Evolutionary conservation across 2,888 invertebrate species (phyloP), one percentile per base, ranked within the genome.

Genomic region (Nomada fucata): DNA sequence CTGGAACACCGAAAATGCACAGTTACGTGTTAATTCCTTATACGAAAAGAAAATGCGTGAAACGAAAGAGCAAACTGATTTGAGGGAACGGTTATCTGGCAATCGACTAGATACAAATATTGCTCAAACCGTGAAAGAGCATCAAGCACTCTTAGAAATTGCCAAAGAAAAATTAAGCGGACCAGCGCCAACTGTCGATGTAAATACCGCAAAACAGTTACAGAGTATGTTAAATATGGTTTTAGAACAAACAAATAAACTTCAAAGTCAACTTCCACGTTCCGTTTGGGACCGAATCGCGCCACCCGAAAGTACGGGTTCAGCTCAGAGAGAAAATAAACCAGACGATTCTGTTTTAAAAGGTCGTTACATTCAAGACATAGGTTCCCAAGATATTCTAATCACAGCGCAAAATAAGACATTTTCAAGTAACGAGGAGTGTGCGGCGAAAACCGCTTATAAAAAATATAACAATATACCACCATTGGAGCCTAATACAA

Each of bases 261-360:
- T 93, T 2, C 92, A 92, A 50, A 93, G 79, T 87, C 93, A 93
- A 74, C 76, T 93, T 70, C 92, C 93, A 0, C 87, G 91, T 44
- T 92, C 93, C 2, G 93, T 93, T n/a, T 93, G 94, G 94, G 93
- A 94, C 86, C 90, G 94, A 50, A 93, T 94, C 26, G 92, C 92
- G 13, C 93, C 94, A 4, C 85, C 89, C 9, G 90, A 89, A 5
- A 89, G 82, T 78, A 3, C 26, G 2, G 36, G 47, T 23, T 50
- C 63, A 3, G 47, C 13, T 2, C 52, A 61, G 20, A 82, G 29
- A 18, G 74, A 77, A 13, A 52, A 70, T 1, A 64, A 53, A 9
- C 76, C 71, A 26, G 70, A 72, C 2, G 84, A 87, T 65, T 68
- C 83, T 10, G 50, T 86, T 44, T 71, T 88, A n/a, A 89, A 89